Base-by-base conservation (phyloP, 2,888 invertebrate genomes). In the Chaitophorus viminalis region DNA sequence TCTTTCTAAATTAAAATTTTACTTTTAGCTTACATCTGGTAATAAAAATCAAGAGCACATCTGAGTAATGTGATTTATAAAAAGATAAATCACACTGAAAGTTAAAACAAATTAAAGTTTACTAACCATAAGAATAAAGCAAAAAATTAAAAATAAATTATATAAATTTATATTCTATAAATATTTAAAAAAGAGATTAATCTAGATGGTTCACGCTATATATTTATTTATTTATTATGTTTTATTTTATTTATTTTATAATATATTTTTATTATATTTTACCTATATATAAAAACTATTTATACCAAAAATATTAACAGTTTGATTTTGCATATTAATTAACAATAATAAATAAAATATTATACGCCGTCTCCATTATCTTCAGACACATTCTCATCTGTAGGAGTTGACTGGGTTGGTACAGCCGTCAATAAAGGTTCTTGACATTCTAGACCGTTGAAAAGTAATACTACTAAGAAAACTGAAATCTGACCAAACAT, bases 381-480 rank as follows among this genome's bases (percentile, higher is more conserved):
- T 60, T 25, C 21, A 25, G 60, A 14, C 0, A 3, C 2, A 3
- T 46, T 46, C 6, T 46, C 54, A 9, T 54, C 18, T 17, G 29
- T 0, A 18, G 17, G 8, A 46, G 46, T 3, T 1, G 29, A 1
- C 0, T 25, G 25, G 18, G 11, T 6, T 0, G 31, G 9, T 33
- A 8, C 18, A 1, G 0, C 18, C 0, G 9, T 6, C 29, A 5
- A 8, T 33, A 2, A 0, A 21, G 18, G 4, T 1, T 21, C 54
- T 11, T 60, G 3, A 29, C 8, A 54, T 74, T 29, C 36, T 11
- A 33, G 36, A 11, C 18, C n/a, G 0, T 18, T 21, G 11, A 36
- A 1, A 21, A 82, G 33, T 54, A 82, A 18, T 36, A 82, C 11
- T 54, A 18, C 11, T 18, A 36, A 54, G 72, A 54, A 36, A n/a